Evolutionary conservation across 2,113 vertebrate species (phyloP).

Genomic region (Actenoides lindsayi): DNA sequence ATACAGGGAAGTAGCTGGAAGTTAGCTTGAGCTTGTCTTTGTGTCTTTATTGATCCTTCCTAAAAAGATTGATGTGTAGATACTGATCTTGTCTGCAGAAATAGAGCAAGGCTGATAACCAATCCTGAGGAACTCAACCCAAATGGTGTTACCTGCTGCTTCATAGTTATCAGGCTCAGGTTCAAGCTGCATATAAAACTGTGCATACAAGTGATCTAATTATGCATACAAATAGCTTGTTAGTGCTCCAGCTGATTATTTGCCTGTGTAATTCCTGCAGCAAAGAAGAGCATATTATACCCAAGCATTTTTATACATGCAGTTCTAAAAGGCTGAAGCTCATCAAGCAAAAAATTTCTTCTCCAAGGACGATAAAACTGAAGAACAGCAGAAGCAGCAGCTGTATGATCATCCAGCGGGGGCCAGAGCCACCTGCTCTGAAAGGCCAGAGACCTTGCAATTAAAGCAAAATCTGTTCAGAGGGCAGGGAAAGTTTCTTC

Average conservation of each 20-base stretch:
- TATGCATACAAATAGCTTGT: not conserved
- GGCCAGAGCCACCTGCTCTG: not conserved
- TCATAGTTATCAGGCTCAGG: not conserved
- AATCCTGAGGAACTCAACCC: not conserved
- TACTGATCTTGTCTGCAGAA: not conserved
- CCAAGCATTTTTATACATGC: not conserved
- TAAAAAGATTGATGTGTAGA: not conserved
- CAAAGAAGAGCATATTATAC: not conserved
- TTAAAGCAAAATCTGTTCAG: not conserved
- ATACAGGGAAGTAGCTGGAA: not conserved
- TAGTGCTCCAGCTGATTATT: not conserved
- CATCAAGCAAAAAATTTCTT: slow-evolving; percentile 3
- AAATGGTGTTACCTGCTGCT: not conserved
- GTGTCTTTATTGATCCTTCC: not conserved
- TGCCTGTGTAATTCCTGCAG: not conserved
- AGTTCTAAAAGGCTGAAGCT: not conserved
- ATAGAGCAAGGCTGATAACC: not conserved
- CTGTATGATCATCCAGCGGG: not conserved
- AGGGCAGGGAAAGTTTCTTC: not conserved
- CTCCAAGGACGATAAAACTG: not conserved
- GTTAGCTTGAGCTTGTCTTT: not conserved
- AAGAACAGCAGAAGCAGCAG: slow-evolving; percentile 1
- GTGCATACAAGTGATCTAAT: not conserved
- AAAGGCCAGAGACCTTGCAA: not conserved
- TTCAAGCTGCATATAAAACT: not conserved